Base-by-base conservation (phyloP, 2,888 invertebrate species). In the Holacanthella duospinosa region DNA sequence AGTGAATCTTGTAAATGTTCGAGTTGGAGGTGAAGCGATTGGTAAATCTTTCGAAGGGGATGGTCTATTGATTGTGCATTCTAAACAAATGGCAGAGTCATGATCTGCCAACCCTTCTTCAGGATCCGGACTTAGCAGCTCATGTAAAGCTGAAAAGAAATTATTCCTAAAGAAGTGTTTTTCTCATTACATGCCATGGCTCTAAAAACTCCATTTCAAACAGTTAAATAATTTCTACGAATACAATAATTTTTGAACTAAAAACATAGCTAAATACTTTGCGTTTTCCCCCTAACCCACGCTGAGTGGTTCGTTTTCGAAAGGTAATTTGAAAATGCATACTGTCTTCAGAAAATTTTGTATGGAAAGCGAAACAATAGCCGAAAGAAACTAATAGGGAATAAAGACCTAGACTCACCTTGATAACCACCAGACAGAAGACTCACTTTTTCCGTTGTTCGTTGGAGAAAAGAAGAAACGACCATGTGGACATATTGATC, bases 401-500 rank as follows among this genome's bases (percentile, higher is more conserved):
- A n/a, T n/a, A n/a, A n/a, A n/a, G n/a, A n/a, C n/a, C n/a, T n/a
- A n/a, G n/a, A 16, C 25, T 27, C 64, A 81, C 81, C 82, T 77
- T 81, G 79, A 79, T 94, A 97, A 2, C 97, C 97, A 63, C 95
- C 94, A 69, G 87, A 86, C 25, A 95, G 83, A 78, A 95, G 84
- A 57, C 93, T 92, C 56, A 99, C 91, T 77, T 91, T 95, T 74
- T 89, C 88, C 0, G 89, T 90, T 76, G 92, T 89, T 76, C 90
- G 88, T 78, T 96, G 95, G 56, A 99, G 81, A 78, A 99, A 96
- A 63, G 93, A 92, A 4, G 97, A 93, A 21, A 99, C 91, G 27
- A 96, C 95, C 97, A 99, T 99, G 76, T 95, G 89, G 24, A 95
- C 93, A 76, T 93, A 94, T 74, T 90, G 90, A 77, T 96, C 95